These are phyloP conservation scores for Desmophyllum pertusum DNA, from an alignment of 92 coral and sea anemone genomes.

Conservation along the genomic window DNA sequence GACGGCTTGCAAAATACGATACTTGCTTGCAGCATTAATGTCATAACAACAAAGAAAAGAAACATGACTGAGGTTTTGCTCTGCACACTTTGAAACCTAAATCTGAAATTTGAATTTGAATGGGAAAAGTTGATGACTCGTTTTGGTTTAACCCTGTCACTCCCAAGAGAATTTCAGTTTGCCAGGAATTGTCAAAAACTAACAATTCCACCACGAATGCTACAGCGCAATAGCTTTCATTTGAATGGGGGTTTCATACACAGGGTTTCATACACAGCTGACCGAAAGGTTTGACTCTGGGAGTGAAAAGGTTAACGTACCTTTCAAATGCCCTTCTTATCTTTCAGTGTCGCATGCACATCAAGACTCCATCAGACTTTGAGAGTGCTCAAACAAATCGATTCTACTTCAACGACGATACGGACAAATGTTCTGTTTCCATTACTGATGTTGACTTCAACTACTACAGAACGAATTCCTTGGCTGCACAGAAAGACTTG, in stretches of 20 bases:
- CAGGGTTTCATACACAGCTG: no score
- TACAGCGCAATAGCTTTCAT: no score
- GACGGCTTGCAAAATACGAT: background rate
- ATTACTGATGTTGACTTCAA: slow-evolving; percentile 85
- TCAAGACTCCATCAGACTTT: slow-evolving; percentile 80
- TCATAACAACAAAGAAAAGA: background rate
- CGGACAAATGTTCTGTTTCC: slow-evolving; percentile 74
- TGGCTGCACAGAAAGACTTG: slow-evolving; percentile 89
- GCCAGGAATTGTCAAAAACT: no score
- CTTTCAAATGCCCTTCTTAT: background rate
- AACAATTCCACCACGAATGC: no score
- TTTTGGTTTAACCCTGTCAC: no score
- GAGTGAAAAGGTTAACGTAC: no score
- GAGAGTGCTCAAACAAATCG: slow-evolving; percentile 93
- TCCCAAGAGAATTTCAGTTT: no score
- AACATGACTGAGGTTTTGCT: no score
- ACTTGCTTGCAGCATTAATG: background rate
- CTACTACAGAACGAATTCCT: slow-evolving; percentile 86
- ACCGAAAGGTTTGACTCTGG: no score
- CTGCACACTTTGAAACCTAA: background rate
- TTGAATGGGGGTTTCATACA: no score
- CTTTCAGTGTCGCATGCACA: slow-evolving; percentile 88
- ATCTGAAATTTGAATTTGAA: background rate
- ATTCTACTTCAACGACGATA: slow-evolving; percentile 86
- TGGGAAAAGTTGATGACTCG: no score